Evolutionary conservation across 1,140 invertebrate genomes (phyloP).

Genomic region (Olivierus martensii): DNA sequence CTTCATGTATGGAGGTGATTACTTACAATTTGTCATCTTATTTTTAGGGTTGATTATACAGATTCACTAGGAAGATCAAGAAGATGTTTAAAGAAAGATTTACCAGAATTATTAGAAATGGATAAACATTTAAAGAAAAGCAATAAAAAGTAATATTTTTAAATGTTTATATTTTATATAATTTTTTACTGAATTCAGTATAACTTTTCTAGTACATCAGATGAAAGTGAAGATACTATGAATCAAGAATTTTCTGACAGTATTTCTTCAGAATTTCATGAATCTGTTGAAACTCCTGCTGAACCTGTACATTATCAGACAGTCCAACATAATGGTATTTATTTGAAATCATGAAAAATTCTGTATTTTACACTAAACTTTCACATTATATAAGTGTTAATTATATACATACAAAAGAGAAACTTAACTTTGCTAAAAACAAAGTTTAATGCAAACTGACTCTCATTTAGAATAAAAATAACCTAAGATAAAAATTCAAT

Average conservation of each 20-base stretch:
- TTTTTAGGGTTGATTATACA: no score
- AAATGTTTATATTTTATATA: background rate
- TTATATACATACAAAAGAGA: no score
- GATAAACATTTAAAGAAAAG: background rate
- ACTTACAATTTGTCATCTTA: no score
- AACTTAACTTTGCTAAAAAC: no score
- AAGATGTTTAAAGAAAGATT: no score
- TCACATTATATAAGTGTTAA: background rate
- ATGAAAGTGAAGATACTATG: background rate
- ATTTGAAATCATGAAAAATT: background rate
- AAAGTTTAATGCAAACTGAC: no score
- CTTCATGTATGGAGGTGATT: no score
- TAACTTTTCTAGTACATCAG: background rate
- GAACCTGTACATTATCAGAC: constrained; percentile 73
- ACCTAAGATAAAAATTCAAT: no score
- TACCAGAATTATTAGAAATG: no score
- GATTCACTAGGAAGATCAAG: no score
- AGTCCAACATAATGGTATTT: constrained; percentile 55
- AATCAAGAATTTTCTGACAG: background rate
- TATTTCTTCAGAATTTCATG: background rate
- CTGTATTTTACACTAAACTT: background rate
- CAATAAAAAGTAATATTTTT: background rate
- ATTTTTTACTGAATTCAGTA: background rate
- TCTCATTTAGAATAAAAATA: no score
- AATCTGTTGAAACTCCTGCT: background rate